phyloP scores from a whole-genome alignment of 2,888 invertebrate genomes.

The Amphipyra tragopoginis region DNA sequence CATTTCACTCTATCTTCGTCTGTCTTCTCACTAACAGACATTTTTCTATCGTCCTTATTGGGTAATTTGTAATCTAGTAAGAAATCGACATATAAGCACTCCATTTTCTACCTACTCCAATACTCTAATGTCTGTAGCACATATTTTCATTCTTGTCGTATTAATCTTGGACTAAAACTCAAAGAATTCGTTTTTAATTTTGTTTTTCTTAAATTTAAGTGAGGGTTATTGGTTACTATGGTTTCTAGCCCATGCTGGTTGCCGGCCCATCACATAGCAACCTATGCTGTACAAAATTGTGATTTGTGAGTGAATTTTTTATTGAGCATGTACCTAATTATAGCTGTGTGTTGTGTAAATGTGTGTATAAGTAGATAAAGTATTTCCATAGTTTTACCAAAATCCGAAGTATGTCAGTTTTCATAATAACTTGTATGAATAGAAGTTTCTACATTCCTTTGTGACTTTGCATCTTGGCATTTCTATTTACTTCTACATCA shows the following conservation, averaged over 20 bases:
- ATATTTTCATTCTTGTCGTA: neutral
- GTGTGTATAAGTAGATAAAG: constrained; percentile 23
- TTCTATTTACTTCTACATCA: too few relatives aligned
- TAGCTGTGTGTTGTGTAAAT: constrained; percentile 42
- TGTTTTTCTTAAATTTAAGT: constrained; percentile 27
- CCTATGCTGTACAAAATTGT: constrained; percentile 28
- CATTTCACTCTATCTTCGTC: too few relatives aligned
- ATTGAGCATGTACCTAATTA: constrained; percentile 38
- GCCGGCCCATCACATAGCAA: constrained; percentile 37
- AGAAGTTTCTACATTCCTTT: too few relatives aligned
- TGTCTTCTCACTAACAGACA: too few relatives aligned
- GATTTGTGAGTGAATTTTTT: constrained; percentile 46
- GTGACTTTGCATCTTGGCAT: too few relatives aligned
- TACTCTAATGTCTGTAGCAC: neutral
- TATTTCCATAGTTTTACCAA: neutral
- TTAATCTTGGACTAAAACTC: neutral
- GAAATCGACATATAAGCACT: neutral
- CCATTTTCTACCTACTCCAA: neutral
- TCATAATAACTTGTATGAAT: too few relatives aligned
- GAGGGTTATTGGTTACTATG: constrained; percentile 42
- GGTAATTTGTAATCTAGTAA: too few relatives aligned
- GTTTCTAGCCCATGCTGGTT: constrained; percentile 53
- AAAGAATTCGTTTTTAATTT: constrained; percentile 12
- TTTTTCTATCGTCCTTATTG: too few relatives aligned
- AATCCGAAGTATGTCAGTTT: neutral